Evolutionary conservation across 2,888 invertebrate genomes (phyloP), one percentile per base, ranked within the genome.

Genomic region (Dolomedes plantarius): DNA sequence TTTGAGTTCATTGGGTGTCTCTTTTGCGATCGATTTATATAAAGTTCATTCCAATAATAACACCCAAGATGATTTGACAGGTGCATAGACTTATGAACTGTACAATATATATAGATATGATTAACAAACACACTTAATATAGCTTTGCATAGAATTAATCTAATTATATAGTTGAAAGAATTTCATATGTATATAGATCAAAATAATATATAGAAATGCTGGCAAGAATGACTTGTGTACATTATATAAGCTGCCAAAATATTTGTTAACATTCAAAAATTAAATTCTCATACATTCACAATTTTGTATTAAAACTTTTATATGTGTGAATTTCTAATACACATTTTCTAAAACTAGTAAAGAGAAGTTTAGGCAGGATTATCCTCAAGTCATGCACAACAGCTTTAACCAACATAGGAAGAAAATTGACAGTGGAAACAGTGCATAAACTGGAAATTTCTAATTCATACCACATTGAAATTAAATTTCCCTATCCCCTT

Each of bases 321-420:
- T n/a, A n/a, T 62, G 11, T 62, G 6, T 27, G 32, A 67, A 67
- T 67, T 31, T 32, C 31, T 67, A 29, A 19, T 31, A 67, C 67
- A 32, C 32, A 31, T 67, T 65, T 65, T 1, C 67, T 67, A 67
- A 67, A 67, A 67, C 67, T 67, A 67, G 23, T 62, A 36, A 28
- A 29, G 32, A 67, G 67, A 67, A 31, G 19, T 67, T 67, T 29
- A 67, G 67, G 67, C 67, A 67, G 67, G 67, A 67, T 67, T 67
- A 31, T 67, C 31, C 27, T 29, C 36, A 36, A 36, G 36, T 9
- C 36, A 36, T 36, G 36, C 36, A 36, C 36, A n/a, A n/a, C n/a
- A 36, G 36, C 5, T 36, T 5, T 5, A 36, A 36, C 9, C 36
- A 36, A 36, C 36, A 36, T 36, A 36, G 36, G n/a, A n/a, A 36